Percentiles rank a stretch among this genome's conserved stretches.
phyloP scores from a whole-genome alignment of 2,797 vertebrate species.

The Lophius americanus region DNA sequence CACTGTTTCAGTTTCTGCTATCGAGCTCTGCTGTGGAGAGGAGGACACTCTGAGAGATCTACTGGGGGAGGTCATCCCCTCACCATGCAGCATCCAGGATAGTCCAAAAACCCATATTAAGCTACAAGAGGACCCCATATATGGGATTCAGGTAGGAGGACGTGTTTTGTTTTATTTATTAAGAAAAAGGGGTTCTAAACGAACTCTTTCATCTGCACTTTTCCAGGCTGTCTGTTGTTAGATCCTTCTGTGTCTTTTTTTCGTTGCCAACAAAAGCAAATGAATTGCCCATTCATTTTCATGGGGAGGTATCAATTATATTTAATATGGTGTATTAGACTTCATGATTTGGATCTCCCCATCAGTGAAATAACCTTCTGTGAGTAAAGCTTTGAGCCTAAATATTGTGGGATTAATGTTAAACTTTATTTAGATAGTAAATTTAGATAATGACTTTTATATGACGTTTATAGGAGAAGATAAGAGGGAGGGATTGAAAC shows the following conservation, averaged over 20 bases:
- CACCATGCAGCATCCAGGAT: conserved; percentile 86
- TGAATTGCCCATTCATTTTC: background rate
- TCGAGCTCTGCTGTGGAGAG: conserved; percentile 95
- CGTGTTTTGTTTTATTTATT: background rate
- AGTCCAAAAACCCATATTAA: conserved; percentile 90
- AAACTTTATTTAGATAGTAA: conserved; percentile 13
- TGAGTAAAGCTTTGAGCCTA: background rate
- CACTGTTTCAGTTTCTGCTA: conserved; percentile 93
- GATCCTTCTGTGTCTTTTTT: background rate
- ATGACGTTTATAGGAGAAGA: background rate
- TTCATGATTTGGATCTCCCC: conserved; percentile 3
- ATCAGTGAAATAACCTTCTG: background rate
- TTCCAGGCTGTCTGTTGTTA: background rate
- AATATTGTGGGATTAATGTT: background rate
- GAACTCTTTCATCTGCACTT: background rate
- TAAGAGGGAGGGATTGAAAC: too few relatives aligned
- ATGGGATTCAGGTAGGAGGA: conserved; percentile 90
- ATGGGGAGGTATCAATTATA: background rate
- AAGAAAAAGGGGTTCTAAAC: background rate
- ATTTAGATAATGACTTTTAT: conserved; percentile 3
- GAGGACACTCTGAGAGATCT: conserved; percentile 94
- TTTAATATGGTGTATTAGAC: background rate
- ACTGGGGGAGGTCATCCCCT: conserved; percentile 87
- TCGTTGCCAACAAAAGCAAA: background rate
- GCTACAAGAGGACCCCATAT: conserved; percentile 92